Percentiles rank a stretch among this genome's conserved stretches.
These are phyloP conservation scores for Exephanes ischioxanthus DNA, from an alignment of 2,888 invertebrate genomes.

Conservation along the genomic window DNA sequence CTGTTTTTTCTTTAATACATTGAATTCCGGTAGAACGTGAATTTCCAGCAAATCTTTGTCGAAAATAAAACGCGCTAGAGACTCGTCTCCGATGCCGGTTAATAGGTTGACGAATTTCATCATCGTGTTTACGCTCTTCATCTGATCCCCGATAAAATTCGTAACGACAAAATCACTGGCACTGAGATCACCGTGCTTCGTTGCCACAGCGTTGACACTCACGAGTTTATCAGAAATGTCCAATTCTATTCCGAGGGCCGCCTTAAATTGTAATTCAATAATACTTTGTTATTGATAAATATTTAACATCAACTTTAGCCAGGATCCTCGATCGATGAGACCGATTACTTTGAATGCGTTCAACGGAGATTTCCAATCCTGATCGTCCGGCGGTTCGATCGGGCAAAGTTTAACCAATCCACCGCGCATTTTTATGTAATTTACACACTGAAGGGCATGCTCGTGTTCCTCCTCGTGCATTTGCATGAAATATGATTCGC, in stretches of 20 bases:
- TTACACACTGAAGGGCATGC: constrained; percentile 84
- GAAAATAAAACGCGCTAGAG: constrained; percentile 78
- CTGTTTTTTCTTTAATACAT: constrained; percentile 69
- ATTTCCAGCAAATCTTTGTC: constrained; percentile 78
- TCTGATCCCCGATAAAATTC: constrained; percentile 87
- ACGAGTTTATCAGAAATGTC: constrained; percentile 83
- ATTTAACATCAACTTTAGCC: constrained; percentile 63
- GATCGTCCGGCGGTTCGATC: constrained; percentile 78
- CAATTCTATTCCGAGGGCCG: constrained; percentile 76
- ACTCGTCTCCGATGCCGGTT: constrained; percentile 78
- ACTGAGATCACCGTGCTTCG: constrained; percentile 85
- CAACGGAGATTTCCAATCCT: constrained; percentile 84
- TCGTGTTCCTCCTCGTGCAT: constrained; percentile 86
- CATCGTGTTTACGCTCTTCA: constrained; percentile 87
- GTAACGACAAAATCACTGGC: constrained; percentile 86
- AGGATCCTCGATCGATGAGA: too few species aligned
- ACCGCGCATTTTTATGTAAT: constrained; percentile 85
- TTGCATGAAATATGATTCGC: constrained; percentile 84
- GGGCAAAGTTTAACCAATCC: constrained; percentile 82
- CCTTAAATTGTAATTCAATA: constrained; percentile 65
- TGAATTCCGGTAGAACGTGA: constrained; percentile 73
- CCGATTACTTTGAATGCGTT: constrained; percentile 82
- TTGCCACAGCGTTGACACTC: constrained; percentile 83
- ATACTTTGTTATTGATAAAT: neutral
- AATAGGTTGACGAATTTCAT: constrained; percentile 86